These are phyloP conservation scores for Crenuchus spilurus DNA, from an alignment of 2,797 vertebrate genomes.

Conservation along the genomic window DNA sequence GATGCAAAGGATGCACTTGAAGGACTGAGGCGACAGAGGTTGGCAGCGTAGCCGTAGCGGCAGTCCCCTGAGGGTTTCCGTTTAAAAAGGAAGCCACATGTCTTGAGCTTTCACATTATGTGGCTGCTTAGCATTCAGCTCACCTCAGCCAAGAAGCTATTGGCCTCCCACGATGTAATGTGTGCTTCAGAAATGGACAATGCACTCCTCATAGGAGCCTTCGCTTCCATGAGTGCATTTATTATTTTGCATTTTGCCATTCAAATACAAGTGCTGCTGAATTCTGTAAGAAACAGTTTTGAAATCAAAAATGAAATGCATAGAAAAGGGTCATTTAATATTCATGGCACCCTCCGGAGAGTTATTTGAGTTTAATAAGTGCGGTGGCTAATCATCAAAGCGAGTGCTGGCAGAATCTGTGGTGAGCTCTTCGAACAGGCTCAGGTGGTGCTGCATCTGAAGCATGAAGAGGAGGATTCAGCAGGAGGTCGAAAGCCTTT, in stretches of 20 bases:
- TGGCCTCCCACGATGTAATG: constrained; percentile 39
- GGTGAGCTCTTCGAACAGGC: background rate
- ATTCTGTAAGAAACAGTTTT: constrained; percentile 5
- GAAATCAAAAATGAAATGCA: constrained; percentile 38
- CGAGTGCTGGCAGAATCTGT: background rate
- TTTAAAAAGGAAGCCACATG: constrained; percentile 25
- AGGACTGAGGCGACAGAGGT: constrained; percentile 6
- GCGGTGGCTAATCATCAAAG: constrained; percentile 31
- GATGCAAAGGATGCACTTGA: constrained; percentile 29
- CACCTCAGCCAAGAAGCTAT: constrained; percentile 26
- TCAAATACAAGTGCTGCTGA: background rate
- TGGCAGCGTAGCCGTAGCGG: background rate
- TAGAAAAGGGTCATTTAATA: constrained; percentile 31
- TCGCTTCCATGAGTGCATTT: background rate
- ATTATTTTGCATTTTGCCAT: background rate
- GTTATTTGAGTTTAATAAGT: constrained; percentile 39
- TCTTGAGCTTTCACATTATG: constrained; percentile 28
- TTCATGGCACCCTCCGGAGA: background rate
- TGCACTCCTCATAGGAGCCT: background rate
- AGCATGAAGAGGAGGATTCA: constrained; percentile 1
- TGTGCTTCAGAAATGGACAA: constrained; percentile 38
- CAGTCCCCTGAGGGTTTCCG: constrained; percentile 29
- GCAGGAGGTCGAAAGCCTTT: background rate
- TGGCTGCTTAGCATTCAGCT: constrained; percentile 56
- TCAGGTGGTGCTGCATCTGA: background rate